Percentiles rank a stretch among this genome's conserved stretches.
Conservation (phyloP, 2,113 vertebrate species). For the Amphiprion ocellaris region DNA sequence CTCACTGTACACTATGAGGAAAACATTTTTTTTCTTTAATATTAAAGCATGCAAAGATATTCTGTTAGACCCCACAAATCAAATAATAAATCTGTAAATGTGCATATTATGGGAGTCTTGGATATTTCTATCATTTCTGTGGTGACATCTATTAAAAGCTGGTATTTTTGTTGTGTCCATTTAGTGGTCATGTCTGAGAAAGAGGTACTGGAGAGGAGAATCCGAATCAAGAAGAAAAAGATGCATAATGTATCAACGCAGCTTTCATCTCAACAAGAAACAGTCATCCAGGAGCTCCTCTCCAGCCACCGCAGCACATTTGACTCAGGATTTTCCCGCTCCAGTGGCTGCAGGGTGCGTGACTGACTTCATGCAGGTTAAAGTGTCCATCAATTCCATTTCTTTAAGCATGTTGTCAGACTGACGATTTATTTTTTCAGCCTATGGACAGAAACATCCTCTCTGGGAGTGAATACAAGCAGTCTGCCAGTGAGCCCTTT, state of each 20-base stretch:
- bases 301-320: conserved; percentile 55
- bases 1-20: too few species aligned
- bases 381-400: neutral
- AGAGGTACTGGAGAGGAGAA: conserved; percentile 52
- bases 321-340: conserved; percentile 57
- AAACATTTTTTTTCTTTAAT: too few species aligned
- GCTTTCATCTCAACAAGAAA: conserved; percentile 54
- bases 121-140: neutral
- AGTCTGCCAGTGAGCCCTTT: neutral
- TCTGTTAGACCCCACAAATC: too few species aligned
- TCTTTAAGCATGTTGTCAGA: neutral
- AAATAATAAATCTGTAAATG: too few species aligned
- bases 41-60: too few species aligned
- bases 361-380: neutral
- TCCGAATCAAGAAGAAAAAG: conserved; percentile 53
- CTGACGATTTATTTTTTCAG: conserved; percentile 28
- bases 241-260: neutral
- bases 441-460: conserved; percentile 64
- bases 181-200: conserved; percentile 72
- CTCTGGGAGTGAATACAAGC: neutral
- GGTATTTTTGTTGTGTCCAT: conserved; percentile 5
- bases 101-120: too few species aligned
- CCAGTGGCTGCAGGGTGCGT: conserved; percentile 64
- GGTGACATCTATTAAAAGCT: neutral
- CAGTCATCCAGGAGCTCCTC: conserved; percentile 55